Evolutionary conservation across 2,797 vertebrate species (phyloP), one percentile per base, ranked within the genome.

Genomic region (Lacerta viridis): DNA sequence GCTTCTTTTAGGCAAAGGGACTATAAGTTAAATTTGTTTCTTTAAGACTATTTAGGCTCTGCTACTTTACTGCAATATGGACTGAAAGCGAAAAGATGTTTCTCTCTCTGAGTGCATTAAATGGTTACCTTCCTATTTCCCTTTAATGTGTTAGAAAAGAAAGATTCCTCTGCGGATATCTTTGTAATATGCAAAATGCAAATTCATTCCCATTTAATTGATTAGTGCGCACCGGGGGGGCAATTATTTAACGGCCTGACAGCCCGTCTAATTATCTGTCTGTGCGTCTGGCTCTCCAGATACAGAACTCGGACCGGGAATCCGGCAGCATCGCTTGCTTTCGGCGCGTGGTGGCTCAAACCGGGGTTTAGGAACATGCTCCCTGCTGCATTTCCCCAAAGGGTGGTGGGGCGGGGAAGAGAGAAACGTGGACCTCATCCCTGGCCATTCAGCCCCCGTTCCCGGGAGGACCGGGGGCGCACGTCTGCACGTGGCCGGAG

Each of bases 401-500:
- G 27, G 39, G 13, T 7, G 13, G 36, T 10, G 33, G 64, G 64
- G 11, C 2, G 27, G 25, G 43, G 25, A 29, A 10, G 27, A 15
- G 39, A 9, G 75, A 68, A 68, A 8, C 7, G 39, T 43, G 75
- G 74, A 20, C 39, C 27, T 8, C 18, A 1, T 15, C 39, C 29
- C 29, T 4, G 9, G n/a, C 8, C 59, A 3, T 13, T 0, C 1
- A 29, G 59, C 27, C 79, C 2, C 41, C 77, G 8, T 4, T 18
- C n/a, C 29, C 2, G 50, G 50, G 50, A 36, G 66, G 68, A 15
- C 6, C 61, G 27, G 15, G 71, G 0, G 89, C 6, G 89, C 90
- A 29, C 39, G 2, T 18, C 80, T 87, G 96, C 96, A 95, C 94
- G 94, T 96, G 97, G 92, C 94, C 91, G 93, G 86, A 88, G 94